These are phyloP conservation scores for Apotomis betuletana DNA, from an alignment of 2,888 invertebrate species.

Conservation along the genomic window DNA sequence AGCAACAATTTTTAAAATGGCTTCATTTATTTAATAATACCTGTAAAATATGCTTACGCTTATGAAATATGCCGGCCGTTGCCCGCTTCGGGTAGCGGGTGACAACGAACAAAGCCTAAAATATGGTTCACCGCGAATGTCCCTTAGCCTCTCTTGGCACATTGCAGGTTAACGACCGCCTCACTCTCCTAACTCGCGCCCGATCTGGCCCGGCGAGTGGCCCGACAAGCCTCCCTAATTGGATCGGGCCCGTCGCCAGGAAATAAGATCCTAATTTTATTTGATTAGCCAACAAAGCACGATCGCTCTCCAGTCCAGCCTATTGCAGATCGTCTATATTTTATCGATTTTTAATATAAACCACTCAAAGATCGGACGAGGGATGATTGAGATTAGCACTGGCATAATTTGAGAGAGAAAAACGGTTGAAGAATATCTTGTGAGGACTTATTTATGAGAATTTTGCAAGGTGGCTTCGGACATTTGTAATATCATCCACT, in stretches of 20 bases:
- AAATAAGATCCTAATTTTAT: conserved; percentile 43
- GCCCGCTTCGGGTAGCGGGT: too few relatives aligned
- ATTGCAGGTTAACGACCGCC: neutral
- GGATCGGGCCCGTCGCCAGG: conserved; percentile 42
- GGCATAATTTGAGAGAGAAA: neutral
- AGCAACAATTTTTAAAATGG: too few relatives aligned
- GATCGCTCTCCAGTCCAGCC: conserved; percentile 4
- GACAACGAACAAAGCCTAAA: too few relatives aligned
- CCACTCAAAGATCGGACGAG: neutral
- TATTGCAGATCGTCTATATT: neutral
- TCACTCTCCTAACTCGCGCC: neutral
- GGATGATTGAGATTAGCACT: neutral
- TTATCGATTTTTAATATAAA: neutral
- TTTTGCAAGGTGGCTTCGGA: too few relatives aligned
- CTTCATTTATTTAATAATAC: too few relatives aligned
- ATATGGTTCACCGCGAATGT: too few relatives aligned
- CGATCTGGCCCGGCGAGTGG: conserved; percentile 4
- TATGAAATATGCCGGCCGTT: too few relatives aligned
- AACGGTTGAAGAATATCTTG: neutral
- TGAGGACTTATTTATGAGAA: too few relatives aligned
- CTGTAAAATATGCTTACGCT: too few relatives aligned
- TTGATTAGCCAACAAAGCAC: conserved; percentile 41
- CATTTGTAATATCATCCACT: too few relatives aligned
- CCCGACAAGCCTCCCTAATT: conserved; percentile 40
- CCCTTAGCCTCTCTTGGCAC: too few relatives aligned